A percentile compares a stretch with the other conserved stretches of the same genome.
Evolutionary conservation across 2,888 invertebrate genomes (phyloP).

Genomic region (Neocrepidodera transversa): DNA sequence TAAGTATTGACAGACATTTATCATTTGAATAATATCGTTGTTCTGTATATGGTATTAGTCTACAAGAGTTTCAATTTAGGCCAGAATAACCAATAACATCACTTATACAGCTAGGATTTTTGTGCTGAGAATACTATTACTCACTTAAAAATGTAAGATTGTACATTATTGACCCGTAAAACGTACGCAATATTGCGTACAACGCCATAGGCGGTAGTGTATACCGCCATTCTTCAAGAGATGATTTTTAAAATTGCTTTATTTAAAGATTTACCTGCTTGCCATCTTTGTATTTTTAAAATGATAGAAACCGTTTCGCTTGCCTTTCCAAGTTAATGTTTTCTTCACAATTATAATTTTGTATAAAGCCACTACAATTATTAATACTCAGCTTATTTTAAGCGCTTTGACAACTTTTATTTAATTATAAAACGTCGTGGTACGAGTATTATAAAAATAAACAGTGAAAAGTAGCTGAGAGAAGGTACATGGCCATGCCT

Average conservation of each 20-base stretch:
- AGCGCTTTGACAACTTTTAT: too few relatives aligned
- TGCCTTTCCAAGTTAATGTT: background rate
- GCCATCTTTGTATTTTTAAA: background rate
- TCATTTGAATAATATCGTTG: constrained; percentile 62
- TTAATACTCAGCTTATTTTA: too few relatives aligned
- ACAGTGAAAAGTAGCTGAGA: too few relatives aligned
- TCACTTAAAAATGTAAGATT: constrained; percentile 47
- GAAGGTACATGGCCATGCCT: too few relatives aligned
- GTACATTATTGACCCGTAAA: constrained; percentile 49
- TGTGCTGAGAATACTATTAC: constrained; percentile 48
- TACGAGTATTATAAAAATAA: too few relatives aligned
- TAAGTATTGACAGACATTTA: constrained; percentile 60
- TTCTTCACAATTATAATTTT: too few relatives aligned
- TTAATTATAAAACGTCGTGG: too few relatives aligned
- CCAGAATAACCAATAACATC: constrained; percentile 58
- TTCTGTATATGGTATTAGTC: constrained; percentile 62
- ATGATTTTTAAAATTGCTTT: constrained; percentile 7
- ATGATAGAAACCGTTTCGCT: background rate
- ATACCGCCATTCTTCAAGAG: constrained; percentile 12
- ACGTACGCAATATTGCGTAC: constrained; percentile 39
- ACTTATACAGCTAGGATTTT: constrained; percentile 53
- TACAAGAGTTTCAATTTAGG: constrained; percentile 62
- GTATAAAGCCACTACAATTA: too few relatives aligned
- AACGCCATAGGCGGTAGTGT: constrained; percentile 28
- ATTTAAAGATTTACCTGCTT: background rate